phyloP scores from a whole-genome alignment of 2,888 invertebrate genomes.

The Drosophila mercatorum region DNA sequence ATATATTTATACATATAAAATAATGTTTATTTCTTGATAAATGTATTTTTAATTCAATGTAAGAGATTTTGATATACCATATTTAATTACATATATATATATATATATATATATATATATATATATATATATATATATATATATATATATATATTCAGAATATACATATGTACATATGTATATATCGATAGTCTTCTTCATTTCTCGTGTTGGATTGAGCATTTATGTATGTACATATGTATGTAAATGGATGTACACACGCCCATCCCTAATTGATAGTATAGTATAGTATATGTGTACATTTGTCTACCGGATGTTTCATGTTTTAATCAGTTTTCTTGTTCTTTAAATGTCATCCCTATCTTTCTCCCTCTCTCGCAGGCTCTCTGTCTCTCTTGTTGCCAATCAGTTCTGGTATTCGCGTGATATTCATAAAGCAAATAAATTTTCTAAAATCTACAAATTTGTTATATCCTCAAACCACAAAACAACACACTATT shows the following conservation, averaged over 20 bases:
- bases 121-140: neutral
- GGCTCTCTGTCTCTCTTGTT: constrained; percentile 6
- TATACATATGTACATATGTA: too few species aligned
- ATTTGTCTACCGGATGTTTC: constrained; percentile 19
- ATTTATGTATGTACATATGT: too few species aligned
- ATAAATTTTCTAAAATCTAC: neutral
- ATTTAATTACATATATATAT: neutral
- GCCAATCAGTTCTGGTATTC: constrained; percentile 1
- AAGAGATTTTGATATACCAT: neutral
- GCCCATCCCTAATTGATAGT: constrained; percentile 16
- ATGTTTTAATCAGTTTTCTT: constrained; percentile 25
- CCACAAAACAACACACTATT: constrained; percentile 23
- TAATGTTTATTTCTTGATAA: neutral
- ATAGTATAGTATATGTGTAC: too few species aligned
- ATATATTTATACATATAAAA: too few species aligned
- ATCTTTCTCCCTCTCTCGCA: constrained; percentile 20
- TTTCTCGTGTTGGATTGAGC: neutral
- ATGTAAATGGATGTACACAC: neutral
- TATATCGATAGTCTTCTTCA: neutral
- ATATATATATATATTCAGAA: neutral
- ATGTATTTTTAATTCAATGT: neutral
- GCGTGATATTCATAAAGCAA: neutral
- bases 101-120: neutral
- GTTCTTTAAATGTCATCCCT: constrained; percentile 22
- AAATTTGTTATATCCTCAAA: neutral